Conservation (phyloP, 2,797 vertebrate genomes). For the Falco columbarius region DNA sequence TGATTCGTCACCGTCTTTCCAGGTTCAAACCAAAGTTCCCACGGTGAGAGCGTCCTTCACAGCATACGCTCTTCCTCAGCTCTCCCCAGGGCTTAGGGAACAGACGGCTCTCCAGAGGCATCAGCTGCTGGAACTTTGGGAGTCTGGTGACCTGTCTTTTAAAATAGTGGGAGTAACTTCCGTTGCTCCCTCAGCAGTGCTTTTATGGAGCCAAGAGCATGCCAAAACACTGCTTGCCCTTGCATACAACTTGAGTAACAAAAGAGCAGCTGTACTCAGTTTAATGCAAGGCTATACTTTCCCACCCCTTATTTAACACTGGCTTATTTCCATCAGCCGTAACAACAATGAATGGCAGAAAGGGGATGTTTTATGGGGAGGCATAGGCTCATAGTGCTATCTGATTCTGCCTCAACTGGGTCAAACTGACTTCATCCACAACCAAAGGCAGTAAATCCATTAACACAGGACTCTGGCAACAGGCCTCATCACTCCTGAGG, state of each 20-base stretch:
- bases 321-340: background rate
- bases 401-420: background rate
- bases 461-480: background rate
- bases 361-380: background rate
- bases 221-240: conserved; percentile 23
- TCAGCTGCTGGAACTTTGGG: conserved; percentile 36
- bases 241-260: background rate
- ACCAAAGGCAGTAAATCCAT: background rate
- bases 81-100: conserved; percentile 29
- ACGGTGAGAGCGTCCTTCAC: background rate
- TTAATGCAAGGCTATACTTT: conserved; percentile 18
- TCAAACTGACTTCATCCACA: background rate
- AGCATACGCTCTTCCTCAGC: conserved; percentile 10
- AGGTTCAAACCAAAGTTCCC: conserved; percentile 38
- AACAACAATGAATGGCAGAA: background rate
- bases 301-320: conserved; percentile 15
- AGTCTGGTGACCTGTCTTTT: conserved; percentile 48
- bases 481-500: background rate
- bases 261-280: conserved; percentile 4
- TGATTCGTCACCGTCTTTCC: rapidly evolving
- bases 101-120: background rate
- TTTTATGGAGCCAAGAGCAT: background rate
- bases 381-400: background rate
- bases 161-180: conserved; percentile 45
- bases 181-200: background rate